These are phyloP conservation scores for Seriola quinqueradiata DNA, from an alignment of 2,113 vertebrate genomes.

Conservation along the genomic window DNA sequence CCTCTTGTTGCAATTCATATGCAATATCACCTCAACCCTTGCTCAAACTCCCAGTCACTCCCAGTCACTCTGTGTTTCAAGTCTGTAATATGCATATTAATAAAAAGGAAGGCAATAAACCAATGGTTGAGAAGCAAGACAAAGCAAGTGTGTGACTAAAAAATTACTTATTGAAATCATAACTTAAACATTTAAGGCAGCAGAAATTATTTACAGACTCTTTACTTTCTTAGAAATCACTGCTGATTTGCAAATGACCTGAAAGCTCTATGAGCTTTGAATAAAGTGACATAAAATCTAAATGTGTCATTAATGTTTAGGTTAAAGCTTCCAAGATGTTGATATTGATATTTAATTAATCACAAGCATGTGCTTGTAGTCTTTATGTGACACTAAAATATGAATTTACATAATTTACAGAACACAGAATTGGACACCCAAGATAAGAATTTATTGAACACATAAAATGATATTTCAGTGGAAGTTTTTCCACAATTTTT, in stretches of 20 bases:
- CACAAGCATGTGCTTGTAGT: not conserved
- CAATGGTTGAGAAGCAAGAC: not conserved
- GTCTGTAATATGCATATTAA: not conserved
- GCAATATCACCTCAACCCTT: not conserved
- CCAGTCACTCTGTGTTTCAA: not conserved
- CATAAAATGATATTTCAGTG: not conserved
- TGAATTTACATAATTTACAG: not conserved
- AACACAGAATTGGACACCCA: not conserved
- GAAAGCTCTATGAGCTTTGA: not conserved
- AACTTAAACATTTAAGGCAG: not conserved
- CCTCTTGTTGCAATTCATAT: not conserved
- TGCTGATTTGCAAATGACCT: not conserved
- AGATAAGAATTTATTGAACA: not conserved
- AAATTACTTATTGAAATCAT: not conserved
- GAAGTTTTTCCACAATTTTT: not conserved
- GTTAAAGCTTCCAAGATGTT: constrained; percentile 1
- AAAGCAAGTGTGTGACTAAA: not conserved
- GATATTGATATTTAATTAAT: not conserved
- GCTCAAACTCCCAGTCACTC: not conserved
- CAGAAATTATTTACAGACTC: not conserved
- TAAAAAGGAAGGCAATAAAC: not conserved
- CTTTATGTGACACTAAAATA: not conserved
- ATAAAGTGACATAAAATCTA: not conserved
- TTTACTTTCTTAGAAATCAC: not conserved
- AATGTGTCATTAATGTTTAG: not conserved